phyloP scores from a whole-genome alignment of 2,797 vertebrate species.

The Craterocephalus amniculus region DNA sequence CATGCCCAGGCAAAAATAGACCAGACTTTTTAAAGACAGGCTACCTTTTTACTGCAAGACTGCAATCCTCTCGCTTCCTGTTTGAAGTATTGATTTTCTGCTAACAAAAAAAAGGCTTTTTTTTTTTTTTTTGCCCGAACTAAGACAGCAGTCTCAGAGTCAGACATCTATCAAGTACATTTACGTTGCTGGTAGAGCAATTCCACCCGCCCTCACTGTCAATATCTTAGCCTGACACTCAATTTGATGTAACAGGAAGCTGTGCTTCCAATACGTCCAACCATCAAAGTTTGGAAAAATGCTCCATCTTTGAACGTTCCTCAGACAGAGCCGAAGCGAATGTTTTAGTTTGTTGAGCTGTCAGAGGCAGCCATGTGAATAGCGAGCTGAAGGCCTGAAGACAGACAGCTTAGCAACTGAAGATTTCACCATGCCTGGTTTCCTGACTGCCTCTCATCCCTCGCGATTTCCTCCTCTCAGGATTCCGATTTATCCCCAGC shows the following conservation, averaged over 20 bases:
- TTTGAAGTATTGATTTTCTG: constrained; percentile 78
- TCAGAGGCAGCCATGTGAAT: constrained; percentile 74
- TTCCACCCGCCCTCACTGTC: constrained; percentile 47
- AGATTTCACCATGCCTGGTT: constrained; percentile 70
- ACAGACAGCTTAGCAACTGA: constrained; percentile 72
- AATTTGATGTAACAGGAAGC: constrained; percentile 59
- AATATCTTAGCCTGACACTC: constrained; percentile 60
- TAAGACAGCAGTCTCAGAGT: constrained; percentile 56
- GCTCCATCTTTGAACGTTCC: constrained; percentile 58
- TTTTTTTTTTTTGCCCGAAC: constrained; percentile 39
- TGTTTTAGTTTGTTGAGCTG: constrained; percentile 72
- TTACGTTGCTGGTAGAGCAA: constrained; percentile 47
- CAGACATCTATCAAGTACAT: constrained; percentile 62
- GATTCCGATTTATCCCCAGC: constrained; percentile 76
- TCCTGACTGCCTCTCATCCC: constrained; percentile 66
- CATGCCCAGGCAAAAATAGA: constrained; percentile 73
- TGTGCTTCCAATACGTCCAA: constrained; percentile 64
- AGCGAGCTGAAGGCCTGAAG: constrained; percentile 66
- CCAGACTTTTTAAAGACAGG: constrained; percentile 75
- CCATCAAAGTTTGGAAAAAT: constrained; percentile 72
- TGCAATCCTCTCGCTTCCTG: constrained; percentile 61
- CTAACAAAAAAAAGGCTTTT: constrained; percentile 61
- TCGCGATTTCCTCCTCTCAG: constrained; percentile 67
- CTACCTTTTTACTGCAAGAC: constrained; percentile 72
- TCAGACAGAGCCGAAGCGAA: constrained; percentile 63